Evolutionary conservation across 2,797 vertebrate species (phyloP).

Genomic region (Trichosurus vulpecula): DNA sequence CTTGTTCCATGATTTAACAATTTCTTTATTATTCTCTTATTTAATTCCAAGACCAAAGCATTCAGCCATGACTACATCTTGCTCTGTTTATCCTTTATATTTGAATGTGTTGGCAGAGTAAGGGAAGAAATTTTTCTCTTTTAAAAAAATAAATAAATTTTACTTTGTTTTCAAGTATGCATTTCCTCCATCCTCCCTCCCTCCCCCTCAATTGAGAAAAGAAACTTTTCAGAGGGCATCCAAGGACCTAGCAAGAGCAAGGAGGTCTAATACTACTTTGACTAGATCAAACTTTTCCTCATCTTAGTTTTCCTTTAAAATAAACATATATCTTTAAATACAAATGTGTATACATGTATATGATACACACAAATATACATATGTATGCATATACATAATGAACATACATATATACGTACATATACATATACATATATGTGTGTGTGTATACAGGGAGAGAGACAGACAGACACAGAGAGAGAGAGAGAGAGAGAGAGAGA

Average conservation of each 20-base stretch:
- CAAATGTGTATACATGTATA: neutral
- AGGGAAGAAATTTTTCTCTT: neutral
- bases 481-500: too few relatives aligned
- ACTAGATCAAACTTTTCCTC: neutral
- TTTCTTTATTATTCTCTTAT: neutral
- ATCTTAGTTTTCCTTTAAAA: neutral
- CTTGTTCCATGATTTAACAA: neutral
- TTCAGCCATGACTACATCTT: neutral
- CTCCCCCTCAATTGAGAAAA: neutral
- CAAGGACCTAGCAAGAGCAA: neutral
- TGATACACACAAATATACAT: neutral
- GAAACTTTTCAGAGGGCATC: neutral
- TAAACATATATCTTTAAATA: neutral
- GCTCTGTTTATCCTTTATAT: neutral
- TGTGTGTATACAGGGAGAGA: too few relatives aligned
- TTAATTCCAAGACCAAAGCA: slow-evolving; percentile 12
- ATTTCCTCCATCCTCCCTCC: neutral
- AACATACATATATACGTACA: too few relatives aligned
- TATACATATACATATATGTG: too few relatives aligned
- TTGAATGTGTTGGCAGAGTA: neutral
- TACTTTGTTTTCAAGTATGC: neutral
- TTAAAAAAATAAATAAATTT: neutral
- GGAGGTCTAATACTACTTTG: neutral
- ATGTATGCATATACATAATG: too few relatives aligned
- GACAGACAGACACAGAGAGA: too few relatives aligned